Evolutionary conservation across 2,888 invertebrate genomes (phyloP).

Genomic region (Andricus quercusramuli): DNA sequence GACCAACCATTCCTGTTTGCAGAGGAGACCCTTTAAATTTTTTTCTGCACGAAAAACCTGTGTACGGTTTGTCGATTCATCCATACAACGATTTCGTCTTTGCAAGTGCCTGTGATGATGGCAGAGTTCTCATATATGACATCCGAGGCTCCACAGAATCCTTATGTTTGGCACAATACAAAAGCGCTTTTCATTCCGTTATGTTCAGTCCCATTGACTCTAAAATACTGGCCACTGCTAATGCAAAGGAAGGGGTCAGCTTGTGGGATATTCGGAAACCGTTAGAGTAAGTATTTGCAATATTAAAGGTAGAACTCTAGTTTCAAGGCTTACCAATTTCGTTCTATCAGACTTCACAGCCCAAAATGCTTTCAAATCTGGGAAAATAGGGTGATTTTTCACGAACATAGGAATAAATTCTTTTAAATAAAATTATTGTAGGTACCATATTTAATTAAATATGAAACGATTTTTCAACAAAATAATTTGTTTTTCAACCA

Average conservation of each 20-base stretch:
- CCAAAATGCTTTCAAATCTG: too few species aligned
- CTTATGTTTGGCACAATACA: conserved; percentile 85
- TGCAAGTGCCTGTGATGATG: conserved; percentile 95
- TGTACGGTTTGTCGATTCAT: conserved; percentile 93
- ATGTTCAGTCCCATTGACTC: conserved; percentile 94
- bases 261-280: conserved; percentile 94
- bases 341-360: neutral
- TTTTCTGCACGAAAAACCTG: conserved; percentile 92
- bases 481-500: too few species aligned
- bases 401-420: too few species aligned
- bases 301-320: too few species aligned
- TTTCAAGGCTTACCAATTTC: too few species aligned
- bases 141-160: conserved; percentile 83
- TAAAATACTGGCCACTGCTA: conserved; percentile 91
- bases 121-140: conserved; percentile 92
- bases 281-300: conserved; percentile 84
- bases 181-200: conserved; percentile 94
- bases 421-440: too few species aligned
- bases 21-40: conserved; percentile 85
- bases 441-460: too few species aligned
- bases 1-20: conserved; percentile 55
- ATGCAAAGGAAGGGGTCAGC: conserved; percentile 92
- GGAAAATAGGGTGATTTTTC: too few species aligned
- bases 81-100: conserved; percentile 91
- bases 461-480: too few species aligned